Base-by-base conservation (phyloP, 2,113 vertebrate genomes). In the Rhinolophus sinicus region DNA sequence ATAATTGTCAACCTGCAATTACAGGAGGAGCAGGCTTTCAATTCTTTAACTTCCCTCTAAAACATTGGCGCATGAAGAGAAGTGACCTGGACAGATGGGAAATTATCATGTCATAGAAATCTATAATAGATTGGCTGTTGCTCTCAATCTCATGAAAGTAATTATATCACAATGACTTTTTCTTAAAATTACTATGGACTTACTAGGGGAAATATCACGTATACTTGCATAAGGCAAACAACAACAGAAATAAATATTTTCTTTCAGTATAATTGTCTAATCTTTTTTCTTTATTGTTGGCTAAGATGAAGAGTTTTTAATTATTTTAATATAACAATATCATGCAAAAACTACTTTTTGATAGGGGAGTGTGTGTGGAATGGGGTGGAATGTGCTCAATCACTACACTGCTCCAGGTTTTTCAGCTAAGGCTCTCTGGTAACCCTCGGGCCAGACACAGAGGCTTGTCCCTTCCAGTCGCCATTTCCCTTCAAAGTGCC, bases 61-160 rank as follows among this genome's bases (percentile, higher is more conserved):
- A 98, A 95, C 58, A 82, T 88, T 97, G 96, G 97, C 96, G 94
- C 94, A 97, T 97, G 96, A 98, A 97, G 95, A 97, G 97, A 98
- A 98, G 93, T 95, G 96, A 92, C 97, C 93, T 92, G 97, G 98
- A 98, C 98, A 98, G 98, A 98, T 98, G 98, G 98, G 93, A 98
- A 98, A 99, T 98, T 98, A 98, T 94, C 97, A 98, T 99, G 98
- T 96, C 98, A 98, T 98, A 98, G 98, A 97, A 98, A 98, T 97
- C 98, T 94, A 95, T 98, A 90, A 98, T 98, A 98, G 97, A 98
- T 93, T 97, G 94, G 96, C 97, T 97, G 94, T 96, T 98, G 90
- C 97, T 98, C 97, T 97, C 98, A 98, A 82, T 98, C 98, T 98
- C 94, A 91, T 95, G 84, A 96, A 98, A 98, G 98, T 97, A 98